Base-by-base conservation (phyloP, 2,113 vertebrate genomes). In the Anoura caudifer region DNA sequence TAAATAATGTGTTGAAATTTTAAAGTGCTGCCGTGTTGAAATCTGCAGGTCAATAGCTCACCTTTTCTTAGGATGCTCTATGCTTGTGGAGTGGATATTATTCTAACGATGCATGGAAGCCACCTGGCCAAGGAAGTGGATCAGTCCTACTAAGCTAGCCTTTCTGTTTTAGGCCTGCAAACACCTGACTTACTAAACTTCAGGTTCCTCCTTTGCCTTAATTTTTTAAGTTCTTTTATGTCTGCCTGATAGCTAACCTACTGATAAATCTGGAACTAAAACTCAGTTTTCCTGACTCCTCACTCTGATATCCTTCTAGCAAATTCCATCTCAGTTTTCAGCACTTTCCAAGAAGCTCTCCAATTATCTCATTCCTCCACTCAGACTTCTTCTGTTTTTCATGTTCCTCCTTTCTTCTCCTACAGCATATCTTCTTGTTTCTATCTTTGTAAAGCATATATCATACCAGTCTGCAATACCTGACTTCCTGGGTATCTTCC, bases 1-100 rank as follows among this genome's bases (percentile, higher is more conserved):
- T 56, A 96, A 96, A 88, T 88, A 94, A 52, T 28, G 69, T 24
- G 24, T 20, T 94, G 88, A 94, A 80, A 90, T 87, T 87, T 83
- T 65, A 56, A 54, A 69, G 56, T 56, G 24, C 56, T 69, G 38
- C 3, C 3, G 24, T 94, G 15, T 83, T 87, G 69, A 87, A 67
- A 47, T 70, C 43, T 36, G 22, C 70, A 54, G 7, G 38, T 54
- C 50, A 94, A 69, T 28, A 89, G 45, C 52, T 95, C n/a, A 70
- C 17, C 36, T 76, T 89, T 87, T 73, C 43, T 90, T 59, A 91
- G 59, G 59, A 41, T 86, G 81, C 85, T 91, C 88, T 24, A 16
- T 54, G 14, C 8, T 38, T 76, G 31, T 15, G 10, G 28, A 15
- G 22, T 80, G 26, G 38, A 17, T 89, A 77, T 82, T 86, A 65